These are phyloP conservation scores for Tipula confusa DNA, from an alignment of 2,888 invertebrate species.

Conservation along the genomic window DNA sequence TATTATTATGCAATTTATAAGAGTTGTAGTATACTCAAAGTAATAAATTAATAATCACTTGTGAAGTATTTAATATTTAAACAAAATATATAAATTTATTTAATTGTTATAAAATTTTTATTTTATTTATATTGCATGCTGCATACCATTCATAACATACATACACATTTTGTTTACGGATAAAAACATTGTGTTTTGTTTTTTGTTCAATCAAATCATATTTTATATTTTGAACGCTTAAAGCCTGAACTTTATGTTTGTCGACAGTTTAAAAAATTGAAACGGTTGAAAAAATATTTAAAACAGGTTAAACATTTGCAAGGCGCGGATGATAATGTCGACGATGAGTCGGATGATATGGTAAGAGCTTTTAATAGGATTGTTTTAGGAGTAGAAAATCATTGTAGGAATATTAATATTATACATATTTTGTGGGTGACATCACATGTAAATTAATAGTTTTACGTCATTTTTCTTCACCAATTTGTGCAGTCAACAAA, in stretches of 20 bases:
- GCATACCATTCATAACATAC: neutral
- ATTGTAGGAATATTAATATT: too few relatives aligned
- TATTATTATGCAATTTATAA: neutral
- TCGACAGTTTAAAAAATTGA: constrained; percentile 49
- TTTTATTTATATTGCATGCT: constrained; percentile 27
- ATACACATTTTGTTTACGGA: neutral
- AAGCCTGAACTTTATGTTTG: constrained; percentile 49
- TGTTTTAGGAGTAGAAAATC: neutral
- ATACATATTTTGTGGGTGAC: neutral
- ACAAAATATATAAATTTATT: neutral
- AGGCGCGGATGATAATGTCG: constrained; percentile 53
- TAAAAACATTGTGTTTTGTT: neutral
- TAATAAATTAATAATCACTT: neutral
- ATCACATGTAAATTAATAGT: neutral
- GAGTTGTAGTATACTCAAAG: neutral
- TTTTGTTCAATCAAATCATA: neutral
- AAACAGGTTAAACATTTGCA: constrained; percentile 45
- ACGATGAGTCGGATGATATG: constrained; percentile 66
- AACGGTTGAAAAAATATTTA: constrained; percentile 49
- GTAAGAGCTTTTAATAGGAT: constrained; percentile 53
- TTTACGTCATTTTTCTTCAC: neutral
- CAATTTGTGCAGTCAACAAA: neutral
- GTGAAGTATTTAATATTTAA: neutral
- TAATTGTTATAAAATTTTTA: neutral
- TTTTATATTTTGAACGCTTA: constrained; percentile 31